Evolutionary conservation across 2,797 vertebrate species (phyloP).

Genomic region (Vireo griseus): DNA sequence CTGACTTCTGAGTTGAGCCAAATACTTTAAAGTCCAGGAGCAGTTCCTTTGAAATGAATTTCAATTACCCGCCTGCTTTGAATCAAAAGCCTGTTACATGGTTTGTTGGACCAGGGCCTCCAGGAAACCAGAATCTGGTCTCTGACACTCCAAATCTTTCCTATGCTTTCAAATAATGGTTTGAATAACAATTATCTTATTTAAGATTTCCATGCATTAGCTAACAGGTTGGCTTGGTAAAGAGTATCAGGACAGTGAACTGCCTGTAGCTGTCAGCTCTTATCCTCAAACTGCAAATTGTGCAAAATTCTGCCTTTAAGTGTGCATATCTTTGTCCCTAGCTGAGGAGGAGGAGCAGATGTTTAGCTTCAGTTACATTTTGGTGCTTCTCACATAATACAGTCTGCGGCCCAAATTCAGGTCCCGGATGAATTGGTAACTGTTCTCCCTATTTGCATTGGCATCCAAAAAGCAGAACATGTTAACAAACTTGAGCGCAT

Average conservation of each 20-base stretch:
- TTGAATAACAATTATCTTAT: slow-evolving; percentile 20
- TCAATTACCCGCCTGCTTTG: slow-evolving; percentile 57
- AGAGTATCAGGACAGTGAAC: not conserved
- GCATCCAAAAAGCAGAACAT: not conserved
- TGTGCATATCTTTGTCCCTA: not conserved
- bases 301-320: not conserved
- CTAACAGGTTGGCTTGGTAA: slow-evolving; percentile 12
- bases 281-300: not conserved
- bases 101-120: slow-evolving; percentile 41
- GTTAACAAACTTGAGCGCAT: not conserved
- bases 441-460: not conserved
- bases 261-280: not conserved
- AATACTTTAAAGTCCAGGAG: slow-evolving; percentile 54
- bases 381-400: not conserved
- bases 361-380: not conserved
- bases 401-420: not conserved
- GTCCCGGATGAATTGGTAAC: not conserved
- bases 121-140: slow-evolving; percentile 48
- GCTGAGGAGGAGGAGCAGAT: not conserved
- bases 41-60: slow-evolving; percentile 53
- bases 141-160: not conserved
- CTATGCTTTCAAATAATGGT: slow-evolving; percentile 9
- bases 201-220: slow-evolving; percentile 14
- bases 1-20: slow-evolving; percentile 54
- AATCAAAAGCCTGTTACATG: slow-evolving; percentile 51